A percentile compares a stretch with the other conserved stretches of the same genome.
Conservation (phyloP, 2,888 invertebrate genomes). For the Elmis aenea region DNA sequence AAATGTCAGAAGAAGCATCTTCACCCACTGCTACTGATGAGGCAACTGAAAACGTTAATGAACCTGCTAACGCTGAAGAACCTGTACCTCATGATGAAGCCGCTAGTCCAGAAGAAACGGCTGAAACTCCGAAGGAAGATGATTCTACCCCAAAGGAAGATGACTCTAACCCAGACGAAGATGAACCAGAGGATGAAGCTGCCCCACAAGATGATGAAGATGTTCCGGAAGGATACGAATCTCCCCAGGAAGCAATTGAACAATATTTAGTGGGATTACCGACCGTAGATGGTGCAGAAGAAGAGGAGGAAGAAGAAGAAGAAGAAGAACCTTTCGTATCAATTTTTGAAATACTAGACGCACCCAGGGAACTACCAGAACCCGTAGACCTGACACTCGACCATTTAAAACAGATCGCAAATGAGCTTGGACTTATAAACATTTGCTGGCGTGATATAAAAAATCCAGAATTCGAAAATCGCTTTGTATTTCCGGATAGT, state of each 20-base stretch:
- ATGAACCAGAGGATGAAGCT: not conserved
- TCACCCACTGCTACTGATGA: no score
- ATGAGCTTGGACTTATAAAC: slow-evolving; percentile 57
- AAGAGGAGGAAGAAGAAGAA: slow-evolving; percentile 26
- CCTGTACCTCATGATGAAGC: no score
- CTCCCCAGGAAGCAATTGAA: slow-evolving; percentile 1
- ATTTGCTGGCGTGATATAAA: slow-evolving; percentile 60
- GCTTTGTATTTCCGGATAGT: slow-evolving; percentile 57
- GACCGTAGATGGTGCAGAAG: slow-evolving; percentile 2
- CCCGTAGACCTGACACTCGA: slow-evolving; percentile 47
- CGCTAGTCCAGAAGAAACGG: no score
- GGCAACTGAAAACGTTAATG: no score
- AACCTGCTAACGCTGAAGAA: no score
- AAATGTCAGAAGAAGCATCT: no score
- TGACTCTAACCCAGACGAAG: not conserved
- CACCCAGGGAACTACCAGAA: slow-evolving; percentile 35
- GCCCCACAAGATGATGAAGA: not conserved
- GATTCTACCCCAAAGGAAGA: not conserved
- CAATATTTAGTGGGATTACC: not conserved
- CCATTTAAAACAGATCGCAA: slow-evolving; percentile 55
- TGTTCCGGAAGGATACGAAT: slow-evolving; percentile 5
- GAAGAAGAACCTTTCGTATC: slow-evolving; percentile 33
- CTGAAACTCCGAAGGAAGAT: no score
- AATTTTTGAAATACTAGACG: slow-evolving; percentile 39
- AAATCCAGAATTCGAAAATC: slow-evolving; percentile 53